Base-by-base conservation (phyloP, 2,888 invertebrate species). In the Aphidius colemani region DNA sequence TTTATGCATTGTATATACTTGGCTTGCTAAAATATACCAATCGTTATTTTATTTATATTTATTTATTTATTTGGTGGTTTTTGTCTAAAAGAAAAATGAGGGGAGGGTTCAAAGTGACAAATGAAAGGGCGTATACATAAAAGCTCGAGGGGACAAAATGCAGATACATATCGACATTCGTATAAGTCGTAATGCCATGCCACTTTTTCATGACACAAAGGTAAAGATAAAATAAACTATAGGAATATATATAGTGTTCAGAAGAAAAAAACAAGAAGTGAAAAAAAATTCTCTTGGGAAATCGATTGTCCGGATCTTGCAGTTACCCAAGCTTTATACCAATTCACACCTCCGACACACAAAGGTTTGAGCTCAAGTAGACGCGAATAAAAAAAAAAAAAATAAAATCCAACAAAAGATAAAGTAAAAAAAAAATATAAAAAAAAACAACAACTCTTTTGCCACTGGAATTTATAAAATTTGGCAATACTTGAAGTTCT, bases 391-490 rank as follows among this genome's bases (percentile, higher is more conserved):
- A 48, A 53, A 53, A 44, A 41, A 53, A 55, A 11, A 55, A 45
- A n/a, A 40, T 9, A 53, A 63, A 7, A 51, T 44, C 39, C 11
- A 50, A 48, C 50, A 56, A 53, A 64, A 63, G 49, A 66, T 13
- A 59, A 49, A 64, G 50, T 59, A 10, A 45, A 51, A 60, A 61
- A 49, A 61, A 49, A 48, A 45, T 49, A 61, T 56, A 43, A 63
- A 61, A 51, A 18, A 44, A 49, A 43, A 40, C n/a, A 13, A 50
- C 50, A 50, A 18, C 13, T 43, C 53, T 53, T 53, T 53, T 55
- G 64, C 56, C 66, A 45, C 65, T 66, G 63, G 66, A 69, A 69
- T 66, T 64, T 50, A 63, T 66, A 63, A 67, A 67, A 59, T 66
- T 69, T 65, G 53, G 53, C 57, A 41, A 59, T 53, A 53, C 59